Base-by-base conservation (phyloP, 2,113 vertebrate genomes). In the Mobula birostris region DNA sequence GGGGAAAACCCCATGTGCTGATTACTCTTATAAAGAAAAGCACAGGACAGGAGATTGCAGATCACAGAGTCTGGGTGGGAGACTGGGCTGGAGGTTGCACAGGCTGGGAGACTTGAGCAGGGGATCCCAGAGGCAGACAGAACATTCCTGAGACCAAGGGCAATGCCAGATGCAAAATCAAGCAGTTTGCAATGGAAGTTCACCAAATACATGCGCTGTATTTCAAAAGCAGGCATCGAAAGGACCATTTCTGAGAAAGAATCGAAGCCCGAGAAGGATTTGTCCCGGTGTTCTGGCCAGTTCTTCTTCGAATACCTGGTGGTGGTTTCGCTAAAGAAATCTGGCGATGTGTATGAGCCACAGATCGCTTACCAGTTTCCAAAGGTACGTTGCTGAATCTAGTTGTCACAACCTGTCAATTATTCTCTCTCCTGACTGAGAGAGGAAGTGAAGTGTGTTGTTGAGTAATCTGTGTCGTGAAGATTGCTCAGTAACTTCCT, bases 281-380 rank as follows among this genome's bases (percentile, higher is more conserved):
- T 96, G 0, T 0, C 95, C 82, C 78, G 95, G 94, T 97, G 95
- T 8, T 95, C 95, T 32, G 97, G 97, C 0, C 98, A 98, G 96
- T 98, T 98, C 95, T 99, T 99, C 97, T 99, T 99, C 0, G 99
- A 99, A 96, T 99, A 99, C 94, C 97, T 99, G 94, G 97, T 99
- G 82, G 98, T 99, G 95, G 99, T 99, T 95, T 98, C 98, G 0
- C 97, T 99, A 15, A 98, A 97, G 96, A 96, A 32, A 17, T 95
- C 95, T 0, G 96, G 96, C 1, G 95, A 95, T 29, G 95, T 0
- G 70, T 99, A 99, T 0, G 97, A 98, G 78, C 98, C 99, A 61
- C 98, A 97, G 63, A 99, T 99, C 96, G 96, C 96, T 91, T 99
- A 99, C 95, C 99, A 99, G 96, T 99, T 99, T 95, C 99, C 99